Base-by-base conservation (phyloP, 1,140 invertebrate species). In the Platyscapa corneri region DNA sequence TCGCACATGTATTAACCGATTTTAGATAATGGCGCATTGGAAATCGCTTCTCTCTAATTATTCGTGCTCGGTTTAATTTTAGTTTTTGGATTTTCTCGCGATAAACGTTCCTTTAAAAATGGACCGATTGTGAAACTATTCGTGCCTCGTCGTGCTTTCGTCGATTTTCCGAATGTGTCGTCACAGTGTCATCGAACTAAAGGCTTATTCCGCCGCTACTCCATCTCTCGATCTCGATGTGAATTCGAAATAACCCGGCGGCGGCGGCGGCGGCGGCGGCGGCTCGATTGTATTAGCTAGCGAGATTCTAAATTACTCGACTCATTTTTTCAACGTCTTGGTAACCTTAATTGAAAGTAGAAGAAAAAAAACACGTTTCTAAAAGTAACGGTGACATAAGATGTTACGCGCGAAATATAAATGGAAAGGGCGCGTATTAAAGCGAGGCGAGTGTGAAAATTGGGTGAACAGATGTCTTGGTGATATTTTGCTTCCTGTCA, bases 361-460 rank as follows among this genome's bases (percentile, higher is more conserved):
- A 46, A 49, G 6, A 74, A 27, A 42, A 42, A 74, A 74, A 42
- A 86, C 65, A 78, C 72, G 70, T 64, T 77, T 37, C 27, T 75
- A 84, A 87, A 87, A 83, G 74, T 49, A n/a, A 81, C 79, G 56
- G 20, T 70, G 80, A 64, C 74, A 72, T 84, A 87, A 76, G 49
- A 20, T 49, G 39, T 82, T 87, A 79, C 76, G 82, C 80, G 83
- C 81, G 70, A 83, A 84, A 32, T 82, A 83, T 82, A 86, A 82
- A 75, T 46, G 60, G 82, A 65, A 46, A 46, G 72, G 72, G 42
- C 39, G 72, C 42, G 27, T 30, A 75, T 75, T 75, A 75, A 46
- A 20, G 6, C 20, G 72, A 14, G 23, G 14, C 49, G n/a, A 77
- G 75, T 34, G 75, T 77, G 75, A 53, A 49, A 77, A 77, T 49